These are phyloP conservation scores for Sinonovacula constricta DNA, from an alignment of 1,140 invertebrate species.

Conservation along the genomic window DNA sequence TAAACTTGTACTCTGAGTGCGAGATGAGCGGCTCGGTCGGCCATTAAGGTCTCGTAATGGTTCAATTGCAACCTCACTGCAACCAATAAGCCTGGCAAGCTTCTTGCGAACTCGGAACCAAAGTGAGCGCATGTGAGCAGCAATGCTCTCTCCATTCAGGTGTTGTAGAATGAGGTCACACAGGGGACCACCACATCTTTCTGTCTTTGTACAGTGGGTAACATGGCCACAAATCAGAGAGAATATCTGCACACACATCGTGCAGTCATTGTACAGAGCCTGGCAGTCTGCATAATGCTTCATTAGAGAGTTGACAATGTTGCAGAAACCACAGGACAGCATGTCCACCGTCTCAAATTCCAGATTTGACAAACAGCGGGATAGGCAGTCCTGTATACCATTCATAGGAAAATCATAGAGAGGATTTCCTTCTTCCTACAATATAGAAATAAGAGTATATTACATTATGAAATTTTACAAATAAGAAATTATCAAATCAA, in stretches of 20 bases:
- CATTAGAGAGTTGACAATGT: constrained; percentile 37
- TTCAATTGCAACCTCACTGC: background rate
- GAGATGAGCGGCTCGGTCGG: background rate
- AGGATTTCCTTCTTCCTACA: too few relatives aligned
- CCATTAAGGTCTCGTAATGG: background rate
- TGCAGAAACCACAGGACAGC: constrained; percentile 30
- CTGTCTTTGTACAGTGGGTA: constrained; percentile 2
- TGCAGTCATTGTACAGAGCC: constrained; percentile 18
- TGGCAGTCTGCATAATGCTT: constrained; percentile 23
- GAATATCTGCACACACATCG: constrained; percentile 50
- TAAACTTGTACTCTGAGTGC: background rate
- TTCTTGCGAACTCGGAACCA: constrained; percentile 33
- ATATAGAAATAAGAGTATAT: too few relatives aligned
- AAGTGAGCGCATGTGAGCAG: constrained; percentile 14
- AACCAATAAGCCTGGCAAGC: constrained; percentile 33
- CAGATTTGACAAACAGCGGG: background rate
- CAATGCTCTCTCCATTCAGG: constrained; percentile 13
- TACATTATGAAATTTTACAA: too few relatives aligned
- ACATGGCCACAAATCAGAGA: constrained; percentile 46
- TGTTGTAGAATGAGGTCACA: constrained; percentile 22
- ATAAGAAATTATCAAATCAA: too few relatives aligned
- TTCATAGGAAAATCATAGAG: too few relatives aligned
- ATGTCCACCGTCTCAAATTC: background rate
- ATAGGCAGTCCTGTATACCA: too few relatives aligned
- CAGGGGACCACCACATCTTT: background rate